Base-by-base conservation (phyloP, 2,888 invertebrate species). In the Argyresthia goedartella region DNA sequence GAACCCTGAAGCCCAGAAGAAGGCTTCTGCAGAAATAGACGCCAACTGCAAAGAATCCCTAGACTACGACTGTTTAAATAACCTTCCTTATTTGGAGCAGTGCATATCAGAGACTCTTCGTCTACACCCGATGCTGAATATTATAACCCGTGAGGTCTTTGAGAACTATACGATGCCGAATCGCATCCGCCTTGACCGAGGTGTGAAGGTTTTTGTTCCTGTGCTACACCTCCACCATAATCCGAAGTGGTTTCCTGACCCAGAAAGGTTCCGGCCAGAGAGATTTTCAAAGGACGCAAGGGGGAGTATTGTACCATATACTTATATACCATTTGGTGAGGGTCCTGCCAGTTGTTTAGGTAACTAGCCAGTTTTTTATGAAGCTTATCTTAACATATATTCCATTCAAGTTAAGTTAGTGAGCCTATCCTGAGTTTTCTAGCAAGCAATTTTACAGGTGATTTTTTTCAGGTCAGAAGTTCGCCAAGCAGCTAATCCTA, bases 301-400 rank as follows among this genome's bases (percentile, higher is more conserved):
- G 49, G 52, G 57, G 0, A 63, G 68, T 11, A 64, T 81, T 2
- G 69, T 56, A 15, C 76, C 73, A 0, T 79, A 69, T 49, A 75
- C 73, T 0, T 81, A 73, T 54, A 57, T 79, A 49, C 79, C 81
- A 0, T 84, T 81, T 53, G 81, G 82, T 11, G 81, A 76, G 54
- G 81, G 81, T 1, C 77, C 71, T 0, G 67, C 81, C 54, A 61
- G 69, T 44, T 82, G 82, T 54, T 67, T 82, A 11, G 82, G 82
- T 81, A 62, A 64, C 69, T 65, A 13, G 35, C 45, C 41, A 15
- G 9, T 45, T 10, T 14, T 25, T 45, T 9, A 25, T 25, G 25
- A 25, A 25, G 25, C 3, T 25, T 25, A 4, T 6, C 25, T 25
- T 6, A 25, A 6, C 3, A 25, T 25, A 6, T 25, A 4, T 25